A percentile compares a stretch with the other conserved stretches of the same genome.
phyloP scores from a whole-genome alignment of 2,888 invertebrate genomes.

The Andrena praecox region DNA sequence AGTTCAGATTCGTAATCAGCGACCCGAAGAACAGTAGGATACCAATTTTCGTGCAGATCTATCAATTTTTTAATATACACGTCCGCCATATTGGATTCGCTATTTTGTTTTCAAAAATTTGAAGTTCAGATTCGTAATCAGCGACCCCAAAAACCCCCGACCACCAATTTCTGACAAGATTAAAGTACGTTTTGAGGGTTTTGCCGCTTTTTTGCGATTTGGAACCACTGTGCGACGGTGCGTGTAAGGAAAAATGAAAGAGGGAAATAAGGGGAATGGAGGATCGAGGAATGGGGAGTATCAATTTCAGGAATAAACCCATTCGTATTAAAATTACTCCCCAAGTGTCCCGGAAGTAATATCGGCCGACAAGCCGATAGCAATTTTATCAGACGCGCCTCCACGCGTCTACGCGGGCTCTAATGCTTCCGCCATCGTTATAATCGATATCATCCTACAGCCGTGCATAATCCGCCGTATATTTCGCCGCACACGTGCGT shows the following conservation, averaged over 20 bases:
- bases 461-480: constrained; percentile 52
- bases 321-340: constrained; percentile 33
- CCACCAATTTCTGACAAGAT: no score
- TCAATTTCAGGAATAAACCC: constrained; percentile 10
- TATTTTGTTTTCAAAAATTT: no score
- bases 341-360: constrained; percentile 56
- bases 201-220: no score
- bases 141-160: no score
- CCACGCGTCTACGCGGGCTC: constrained; percentile 10
- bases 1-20: no score
- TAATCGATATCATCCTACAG: constrained; percentile 61
- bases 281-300: neutral
- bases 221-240: neutral
- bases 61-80: no score
- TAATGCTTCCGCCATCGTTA: constrained; percentile 51
- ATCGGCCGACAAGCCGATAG: constrained; percentile 50
- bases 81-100: no score
- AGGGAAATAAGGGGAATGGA: neutral
- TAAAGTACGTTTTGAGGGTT: no score
- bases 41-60: no score
- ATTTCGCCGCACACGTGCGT: constrained; percentile 25
- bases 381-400: constrained; percentile 57
- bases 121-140: no score
- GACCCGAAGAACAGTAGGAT: no score
- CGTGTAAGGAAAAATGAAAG: constrained; percentile 1